phyloP scores from a whole-genome alignment of 2,888 invertebrate genomes.

The Plebejus anna region DNA sequence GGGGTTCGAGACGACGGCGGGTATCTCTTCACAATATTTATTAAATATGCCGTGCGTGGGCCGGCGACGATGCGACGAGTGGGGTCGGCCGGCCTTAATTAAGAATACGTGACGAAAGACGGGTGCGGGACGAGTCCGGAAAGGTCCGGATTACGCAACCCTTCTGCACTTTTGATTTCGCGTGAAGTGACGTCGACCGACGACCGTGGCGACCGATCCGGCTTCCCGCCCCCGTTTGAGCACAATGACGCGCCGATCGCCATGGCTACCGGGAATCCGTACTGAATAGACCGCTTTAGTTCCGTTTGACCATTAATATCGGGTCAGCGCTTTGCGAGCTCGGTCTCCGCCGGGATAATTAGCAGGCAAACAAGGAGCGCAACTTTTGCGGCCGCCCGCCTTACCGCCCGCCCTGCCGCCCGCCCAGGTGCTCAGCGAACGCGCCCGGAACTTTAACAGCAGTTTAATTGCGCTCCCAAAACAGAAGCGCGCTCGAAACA shows the following conservation, averaged over 20 bases:
- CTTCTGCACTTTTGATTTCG: constrained; percentile 79
- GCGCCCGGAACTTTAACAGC: constrained; percentile 78
- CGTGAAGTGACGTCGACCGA: constrained; percentile 70
- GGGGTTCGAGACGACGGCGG: constrained; percentile 20
- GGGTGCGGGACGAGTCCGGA: constrained; percentile 74
- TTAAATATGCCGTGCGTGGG: constrained; percentile 51
- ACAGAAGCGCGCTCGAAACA: constrained; percentile 74
- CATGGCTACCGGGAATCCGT: constrained; percentile 66
- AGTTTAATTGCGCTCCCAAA: constrained; percentile 77
- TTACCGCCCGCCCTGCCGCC: constrained; percentile 36
- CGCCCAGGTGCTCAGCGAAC: constrained; percentile 72
- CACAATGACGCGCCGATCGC: constrained; percentile 71
- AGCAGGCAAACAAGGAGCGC: constrained; percentile 75
- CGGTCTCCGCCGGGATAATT: constrained; percentile 71
- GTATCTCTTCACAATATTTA: constrained; percentile 48
- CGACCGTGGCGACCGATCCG: constrained; percentile 75
- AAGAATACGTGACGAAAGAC: constrained; percentile 81
- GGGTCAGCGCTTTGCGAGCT: constrained; percentile 70
- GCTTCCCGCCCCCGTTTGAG: constrained; percentile 74
- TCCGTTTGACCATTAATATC: constrained; percentile 68
- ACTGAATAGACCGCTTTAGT: constrained; percentile 62
- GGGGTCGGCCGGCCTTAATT: constrained; percentile 74
- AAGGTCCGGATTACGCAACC: constrained; percentile 78
- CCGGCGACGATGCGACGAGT: constrained; percentile 70
- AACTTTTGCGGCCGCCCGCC: constrained; percentile 64